phyloP scores from a whole-genome alignment of 2,888 invertebrate genomes.

The Drosophila monieri region DNA sequence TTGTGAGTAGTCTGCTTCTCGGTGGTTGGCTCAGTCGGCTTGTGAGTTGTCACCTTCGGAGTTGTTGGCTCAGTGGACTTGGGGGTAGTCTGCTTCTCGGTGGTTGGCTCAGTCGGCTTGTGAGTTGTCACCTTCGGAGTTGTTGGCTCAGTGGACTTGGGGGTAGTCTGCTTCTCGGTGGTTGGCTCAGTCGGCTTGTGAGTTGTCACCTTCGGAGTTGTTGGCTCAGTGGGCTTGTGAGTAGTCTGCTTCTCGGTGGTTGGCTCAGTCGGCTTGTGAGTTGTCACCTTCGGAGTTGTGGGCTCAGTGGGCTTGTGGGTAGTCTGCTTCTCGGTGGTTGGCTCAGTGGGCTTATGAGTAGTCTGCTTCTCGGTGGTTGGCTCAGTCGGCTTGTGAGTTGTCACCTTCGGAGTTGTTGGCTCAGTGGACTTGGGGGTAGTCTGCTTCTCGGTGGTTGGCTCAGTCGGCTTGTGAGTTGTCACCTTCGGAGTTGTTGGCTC shows the following conservation, averaged over 20 bases:
- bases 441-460: no score
- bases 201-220: conserved; percentile 5
- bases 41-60: neutral
- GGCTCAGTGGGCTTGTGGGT: conserved; percentile 1
- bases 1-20: conserved; percentile 1
- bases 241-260: neutral
- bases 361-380: no score
- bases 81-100: neutral
- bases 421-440: no score
- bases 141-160: neutral
- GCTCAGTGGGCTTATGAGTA: conserved; percentile 1
- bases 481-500: no score
- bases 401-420: no score
- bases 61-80: conserved; percentile 5
- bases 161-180: conserved; percentile 7
- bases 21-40: neutral
- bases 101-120: conserved; percentile 1
- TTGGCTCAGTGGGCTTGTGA: neutral
- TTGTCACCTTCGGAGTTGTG: neutral
- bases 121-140: no score
- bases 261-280: neutral
- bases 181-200: conserved; percentile 10
- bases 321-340: neutral
- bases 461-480: no score
- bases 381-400: no score